A percentile compares a stretch with the other conserved stretches of the same genome.
Evolutionary conservation across 2,113 vertebrate genomes (phyloP).

Genomic region (Hydropotes inermis): DNA sequence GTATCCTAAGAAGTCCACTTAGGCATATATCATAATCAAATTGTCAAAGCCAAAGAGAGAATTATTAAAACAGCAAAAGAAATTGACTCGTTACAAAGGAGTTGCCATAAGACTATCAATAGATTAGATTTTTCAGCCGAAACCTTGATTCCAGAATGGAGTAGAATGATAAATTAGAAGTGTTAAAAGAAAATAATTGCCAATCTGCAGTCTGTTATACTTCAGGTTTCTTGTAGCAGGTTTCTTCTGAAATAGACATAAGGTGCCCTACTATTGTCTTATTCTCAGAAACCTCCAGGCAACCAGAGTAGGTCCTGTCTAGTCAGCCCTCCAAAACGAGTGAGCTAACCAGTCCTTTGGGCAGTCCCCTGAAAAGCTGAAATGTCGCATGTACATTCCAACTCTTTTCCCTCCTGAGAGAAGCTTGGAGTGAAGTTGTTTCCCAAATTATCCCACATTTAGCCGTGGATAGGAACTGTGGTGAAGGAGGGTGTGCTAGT

Average conservation of each 20-base stretch:
- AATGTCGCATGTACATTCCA: not conserved
- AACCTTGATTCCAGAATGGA: not conserved
- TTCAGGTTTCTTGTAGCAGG: not conserved
- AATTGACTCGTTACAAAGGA: not conserved
- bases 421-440: not conserved
- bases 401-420: not conserved
- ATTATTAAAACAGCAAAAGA: not conserved
- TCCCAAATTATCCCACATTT: not conserved
- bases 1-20: not conserved
- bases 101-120: not conserved
- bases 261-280: not conserved
- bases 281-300: not conserved
- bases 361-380: not conserved
- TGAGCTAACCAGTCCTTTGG: not conserved
- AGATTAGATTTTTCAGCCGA: not conserved
- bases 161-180: not conserved
- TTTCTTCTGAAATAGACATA: not conserved
- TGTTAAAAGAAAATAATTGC: not conserved
- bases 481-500: not conserved
- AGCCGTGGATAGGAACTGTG: not conserved
- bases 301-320: not conserved
- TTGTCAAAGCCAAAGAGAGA: not conserved
- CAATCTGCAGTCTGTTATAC: not conserved
- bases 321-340: not conserved
- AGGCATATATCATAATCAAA: not conserved